Conservation (phyloP, 2,797 vertebrate species). For the Enteromius mattozi region DNA sequence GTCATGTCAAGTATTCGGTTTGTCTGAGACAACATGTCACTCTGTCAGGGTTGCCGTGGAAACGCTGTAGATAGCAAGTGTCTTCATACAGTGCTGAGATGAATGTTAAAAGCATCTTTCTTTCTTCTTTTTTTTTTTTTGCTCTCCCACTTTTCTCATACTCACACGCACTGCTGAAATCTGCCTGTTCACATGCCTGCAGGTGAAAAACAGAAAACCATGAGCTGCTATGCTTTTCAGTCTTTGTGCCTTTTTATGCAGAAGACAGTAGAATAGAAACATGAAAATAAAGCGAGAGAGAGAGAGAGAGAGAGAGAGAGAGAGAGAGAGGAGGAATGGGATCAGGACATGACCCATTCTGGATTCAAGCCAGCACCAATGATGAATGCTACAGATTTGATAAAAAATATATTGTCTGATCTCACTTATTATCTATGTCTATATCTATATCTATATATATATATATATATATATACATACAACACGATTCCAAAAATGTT, state of each 20-base stretch:
- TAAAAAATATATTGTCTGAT: too few relatives aligned
- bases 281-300: neutral
- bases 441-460: too few relatives aligned
- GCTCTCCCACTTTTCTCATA: constrained; percentile 26
- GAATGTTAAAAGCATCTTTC: constrained; percentile 13
- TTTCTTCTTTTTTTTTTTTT: neutral
- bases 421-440: too few relatives aligned
- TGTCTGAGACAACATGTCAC: constrained; percentile 44
- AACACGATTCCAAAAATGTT: too few relatives aligned
- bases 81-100: constrained; percentile 29
- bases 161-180: constrained; percentile 8
- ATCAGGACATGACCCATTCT: neutral
- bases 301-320: neutral
- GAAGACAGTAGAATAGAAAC: neutral
- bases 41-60: constrained; percentile 53
- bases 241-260: neutral
- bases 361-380: neutral
- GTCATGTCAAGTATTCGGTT: constrained; percentile 46
- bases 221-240: neutral
- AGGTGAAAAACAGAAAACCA: constrained; percentile 7
- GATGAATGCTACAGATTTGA: neutral
- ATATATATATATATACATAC: too few relatives aligned
- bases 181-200: neutral
- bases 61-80: constrained; percentile 57
- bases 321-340: neutral